phyloP scores from a whole-genome alignment of 2,888 invertebrate genomes.

The Gymnoscelis rufifasciata region DNA sequence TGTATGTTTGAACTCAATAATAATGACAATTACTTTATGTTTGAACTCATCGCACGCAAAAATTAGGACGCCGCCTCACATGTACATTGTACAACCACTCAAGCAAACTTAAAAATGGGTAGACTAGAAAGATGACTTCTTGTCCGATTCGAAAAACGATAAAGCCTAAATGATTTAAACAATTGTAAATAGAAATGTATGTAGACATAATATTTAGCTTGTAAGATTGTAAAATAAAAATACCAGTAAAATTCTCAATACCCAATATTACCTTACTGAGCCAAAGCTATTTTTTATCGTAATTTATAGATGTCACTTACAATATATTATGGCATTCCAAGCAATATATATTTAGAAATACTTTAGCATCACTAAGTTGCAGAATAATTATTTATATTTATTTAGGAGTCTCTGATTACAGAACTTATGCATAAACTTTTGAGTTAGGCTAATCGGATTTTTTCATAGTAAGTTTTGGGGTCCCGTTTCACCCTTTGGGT shows the following conservation, averaged over 20 bases:
- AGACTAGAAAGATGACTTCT: too few relatives aligned
- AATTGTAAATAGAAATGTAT: slow-evolving; percentile 1
- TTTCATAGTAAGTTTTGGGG: too few relatives aligned
- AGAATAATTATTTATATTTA: neutral
- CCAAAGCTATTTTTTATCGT: slow-evolving; percentile 19
- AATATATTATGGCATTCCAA: neutral
- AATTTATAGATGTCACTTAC: neutral
- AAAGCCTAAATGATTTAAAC: neutral
- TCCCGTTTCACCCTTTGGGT: too few relatives aligned
- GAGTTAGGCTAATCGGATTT: too few relatives aligned
- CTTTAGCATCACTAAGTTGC: slow-evolving; percentile 4
- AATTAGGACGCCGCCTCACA: too few relatives aligned
- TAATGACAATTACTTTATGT: too few relatives aligned
- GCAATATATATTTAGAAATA: neutral
- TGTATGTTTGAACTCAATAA: too few relatives aligned
- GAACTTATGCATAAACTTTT: too few relatives aligned
- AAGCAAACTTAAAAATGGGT: too few relatives aligned
- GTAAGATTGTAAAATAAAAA: neutral
- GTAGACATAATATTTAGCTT: neutral
- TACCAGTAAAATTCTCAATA: neutral
- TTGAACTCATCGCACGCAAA: too few relatives aligned
- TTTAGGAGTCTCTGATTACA: too few relatives aligned
- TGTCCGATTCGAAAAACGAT: neutral
- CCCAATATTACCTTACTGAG: slow-evolving; percentile 7
- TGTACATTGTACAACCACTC: too few relatives aligned